Evolutionary conservation across 2,888 invertebrate genomes (phyloP), one percentile per base, ranked within the genome.

Genomic region (Nemotelus pantherinus): DNA sequence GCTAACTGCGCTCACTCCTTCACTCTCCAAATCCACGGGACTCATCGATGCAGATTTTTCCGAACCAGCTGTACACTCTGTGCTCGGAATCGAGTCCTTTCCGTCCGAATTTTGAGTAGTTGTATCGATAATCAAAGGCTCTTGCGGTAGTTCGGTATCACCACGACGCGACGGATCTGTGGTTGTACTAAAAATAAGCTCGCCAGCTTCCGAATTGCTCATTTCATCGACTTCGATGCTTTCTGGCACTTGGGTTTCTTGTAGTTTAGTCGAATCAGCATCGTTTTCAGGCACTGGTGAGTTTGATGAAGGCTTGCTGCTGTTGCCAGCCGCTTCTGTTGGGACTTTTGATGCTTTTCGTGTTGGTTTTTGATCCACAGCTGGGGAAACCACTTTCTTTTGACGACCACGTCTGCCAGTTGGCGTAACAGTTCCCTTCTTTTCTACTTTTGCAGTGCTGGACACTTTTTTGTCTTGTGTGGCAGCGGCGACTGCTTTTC

Each of bases 1-100:
- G 77, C 87, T 86, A 3, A 86, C 86, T 76, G 83, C 86, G 74
- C 85, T 85, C 2, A 87, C 83, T n/a, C 86, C 87, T 77, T 87
- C 86, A 78, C 86, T 86, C 0, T 85, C 82, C 79, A 87, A 78
- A 58, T 87, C 87, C 0, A 60, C 48, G 5, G 87, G 86, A 78
- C 86, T 87, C 0, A 86, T 77, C 0, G 87, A 87, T 1, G 84
- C 82, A 6, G 85, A 84, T 65, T 86, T 86, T 3, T 82, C 83
- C 0, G 83, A 80, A 6, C 68, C 72, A 10, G 63, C 63, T 3
- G 75, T 60, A 57, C 64, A 64, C 3, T 63, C 63, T 63, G 78
- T 70, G 10, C 70, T 76, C 5, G 78, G 41, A 44, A 65, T 53
- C 0, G 55, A 57, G n/a, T 78, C 74, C 44, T 79, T 77, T 0